Evolutionary conservation across 2,888 invertebrate species (phyloP), one percentile per base, ranked within the genome.

Genomic region (Hirtodrosophila cameraria): DNA sequence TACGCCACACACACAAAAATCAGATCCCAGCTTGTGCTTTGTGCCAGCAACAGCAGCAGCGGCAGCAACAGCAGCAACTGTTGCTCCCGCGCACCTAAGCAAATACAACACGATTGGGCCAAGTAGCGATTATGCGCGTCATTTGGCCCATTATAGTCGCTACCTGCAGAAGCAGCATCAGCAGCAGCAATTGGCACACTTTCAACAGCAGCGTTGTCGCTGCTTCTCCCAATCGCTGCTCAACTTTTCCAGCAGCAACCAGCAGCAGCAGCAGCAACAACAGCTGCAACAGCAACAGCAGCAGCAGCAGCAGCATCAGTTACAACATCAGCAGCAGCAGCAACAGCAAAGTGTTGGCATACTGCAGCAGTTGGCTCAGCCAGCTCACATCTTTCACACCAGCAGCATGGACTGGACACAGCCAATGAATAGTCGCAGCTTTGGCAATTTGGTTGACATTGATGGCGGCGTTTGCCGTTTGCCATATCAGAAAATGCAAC

Each of bases 81-180:
- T 57, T 27, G 41, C 43, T 49, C 68, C 69, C 35, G 69, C 69
- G 57, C 64, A n/a, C n/a, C n/a, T 82, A 25, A 89, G 89, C 73
- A 91, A 91, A 78, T 91, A 89, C 71, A 91, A 91, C 57, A 91
- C 90, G 43, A 90, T 91, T 55, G 91, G 90, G 39, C 89, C 91
- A 41, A 90, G 89, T 68, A 90, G 89, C 75, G 90, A 90, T 58
- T 90, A 89, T 72, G 89, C 89, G 13, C 86, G 89, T 23, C 91
- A 90, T 66, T 73, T 90, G 80, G 85, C 88, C 36, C 81, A 85
- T 60, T 88, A 90, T 43, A 86, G 86, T 58, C 87, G 88, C 62
- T 80, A 89, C 53, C 86, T 88, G 64, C 73, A 88, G 62, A 83
- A 88, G 66, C 87, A 83, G 35, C 88, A 80, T 48, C 75, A 84